phyloP scores from a whole-genome alignment of 2,113 vertebrate species.

The Arvicanthis niloticus region DNA sequence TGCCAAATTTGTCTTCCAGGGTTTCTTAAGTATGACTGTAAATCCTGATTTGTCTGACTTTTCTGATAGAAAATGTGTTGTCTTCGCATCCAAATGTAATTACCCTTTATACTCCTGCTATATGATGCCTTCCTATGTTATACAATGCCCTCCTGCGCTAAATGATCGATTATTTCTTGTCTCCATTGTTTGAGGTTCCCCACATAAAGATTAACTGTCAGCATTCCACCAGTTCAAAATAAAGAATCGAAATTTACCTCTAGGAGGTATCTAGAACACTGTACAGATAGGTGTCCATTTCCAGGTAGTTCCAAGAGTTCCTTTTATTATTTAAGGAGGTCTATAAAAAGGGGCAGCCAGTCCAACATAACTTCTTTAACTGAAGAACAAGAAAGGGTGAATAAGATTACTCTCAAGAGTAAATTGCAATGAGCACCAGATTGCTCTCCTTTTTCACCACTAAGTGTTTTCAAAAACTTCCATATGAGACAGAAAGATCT shows the following conservation, averaged over 20 bases:
- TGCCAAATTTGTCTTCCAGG: background rate
- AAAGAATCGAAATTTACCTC: background rate
- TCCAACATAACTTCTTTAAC: background rate
- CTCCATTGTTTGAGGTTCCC: background rate
- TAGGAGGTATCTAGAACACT: background rate
- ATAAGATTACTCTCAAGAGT: constrained; percentile 54
- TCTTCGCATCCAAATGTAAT: background rate
- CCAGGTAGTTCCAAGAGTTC: background rate
- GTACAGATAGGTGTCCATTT: background rate
- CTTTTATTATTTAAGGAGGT: background rate
- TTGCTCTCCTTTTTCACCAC: constrained; percentile 29
- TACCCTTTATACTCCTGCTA: background rate
- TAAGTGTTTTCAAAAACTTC: constrained; percentile 37
- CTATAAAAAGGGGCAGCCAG: constrained; percentile 33
- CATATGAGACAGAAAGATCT: constrained; percentile 56
- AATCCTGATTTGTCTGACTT: background rate
- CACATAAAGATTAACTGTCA: background rate
- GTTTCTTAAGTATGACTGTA: background rate
- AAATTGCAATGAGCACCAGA: constrained; percentile 39
- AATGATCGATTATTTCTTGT: background rate
- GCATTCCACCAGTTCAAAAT: background rate
- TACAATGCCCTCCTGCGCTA: background rate
- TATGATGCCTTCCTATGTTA: background rate
- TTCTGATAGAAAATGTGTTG: background rate
- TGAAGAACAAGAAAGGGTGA: constrained; percentile 18